Evolutionary conservation across 2,113 vertebrate species (phyloP), one percentile per base, ranked within the genome.

Genomic region (Patagioenas fasciata): DNA sequence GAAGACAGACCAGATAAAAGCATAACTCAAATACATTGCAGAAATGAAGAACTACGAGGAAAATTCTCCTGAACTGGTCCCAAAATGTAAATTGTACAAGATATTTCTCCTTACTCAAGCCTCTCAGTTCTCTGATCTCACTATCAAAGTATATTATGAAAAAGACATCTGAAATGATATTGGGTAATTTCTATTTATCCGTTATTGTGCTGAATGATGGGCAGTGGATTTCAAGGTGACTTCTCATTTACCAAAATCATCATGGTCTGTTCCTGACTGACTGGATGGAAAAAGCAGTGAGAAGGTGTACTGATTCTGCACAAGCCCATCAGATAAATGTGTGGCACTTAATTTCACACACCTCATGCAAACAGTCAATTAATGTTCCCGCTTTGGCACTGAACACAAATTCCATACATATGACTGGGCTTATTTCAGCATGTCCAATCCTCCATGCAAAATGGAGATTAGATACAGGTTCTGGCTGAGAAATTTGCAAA

Each of bases 151-250:
- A 19, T 31, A 89, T 92, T 91, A 90, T 93, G 81, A 89, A 94
- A 78, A 91, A 93, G 72, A 36, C 80, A 67, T 40, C 60, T 80
- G 89, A 88, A 93, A 91, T 96, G 40, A 87, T 88, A 90, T 88
- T 48, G 65, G 96, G 91, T 87, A 75, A 88, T 89, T 94, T 94
- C 85, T 36, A 61, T 80, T 95, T 86, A 80, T 86, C 80, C 78
- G n/a, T 82, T 58, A 3, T 72, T 91, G 53, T 75, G 54, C 73
- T 95, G 94, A 90, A 53, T 38, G 83, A 54, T 60, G 34, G 71
- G 62, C 28, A 54, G 66, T 66, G 29, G 47, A 31, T 91, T 88
- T 95, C 95, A 95, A 97, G 94, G 96, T 97, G 96, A 96, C 85
- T 92, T 58, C 72, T 93, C 23, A 16, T 88, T 88, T 95, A 88